Evolutionary conservation across 2,888 invertebrate species (phyloP), one percentile per base, ranked within the genome.

Genomic region (Scaptomyza parva): DNA sequence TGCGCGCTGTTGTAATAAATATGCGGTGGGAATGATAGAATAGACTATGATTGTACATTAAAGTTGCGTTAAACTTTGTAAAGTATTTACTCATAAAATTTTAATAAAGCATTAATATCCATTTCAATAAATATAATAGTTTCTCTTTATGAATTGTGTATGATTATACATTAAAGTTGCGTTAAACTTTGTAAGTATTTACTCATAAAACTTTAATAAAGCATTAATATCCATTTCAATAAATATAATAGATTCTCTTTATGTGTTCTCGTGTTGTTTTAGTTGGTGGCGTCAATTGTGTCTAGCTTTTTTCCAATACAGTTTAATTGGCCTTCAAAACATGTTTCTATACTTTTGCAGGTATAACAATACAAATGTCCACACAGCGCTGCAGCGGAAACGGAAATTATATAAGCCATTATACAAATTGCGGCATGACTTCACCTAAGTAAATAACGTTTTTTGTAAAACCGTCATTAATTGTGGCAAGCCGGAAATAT

Each of bases 1-100:
- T 65, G 50, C 35, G 35, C 17, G 59, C 20, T 35, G 18, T 24
- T 24, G 9, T 24, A 40, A 9, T 53, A 3, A 6, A 28, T 50
- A 44, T 7, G 20, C 4, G 17, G 30, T 28, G 14, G 2, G 41
- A 20, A 3, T 40, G 18, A 17, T 18, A 9, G 4, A n/a, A 2
- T 8, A 17, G 28, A 2, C 1, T 37, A n/a, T 17, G n/a, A 2
- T 2, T 33, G 8, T n/a, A 9, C n/a, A n/a, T n/a, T n/a, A 7
- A 9, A 11, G 5, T 26, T 26, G 8, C 9, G 9, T 5, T 8
- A 35, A 12, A 5, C 11, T 18, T 28, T 24, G 14, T 37, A 8
- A 22, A 6, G 30, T 35, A 28, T 30, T 4, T 28, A 14, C 24
- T 24, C 22, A 40, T 24, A 37, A 12, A n/a, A n/a, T n/a, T n/a